Percentiles rank a stretch among this genome's conserved stretches.
Conservation (phyloP, 2,113 vertebrate species). For the Struthidea cinerea region DNA sequence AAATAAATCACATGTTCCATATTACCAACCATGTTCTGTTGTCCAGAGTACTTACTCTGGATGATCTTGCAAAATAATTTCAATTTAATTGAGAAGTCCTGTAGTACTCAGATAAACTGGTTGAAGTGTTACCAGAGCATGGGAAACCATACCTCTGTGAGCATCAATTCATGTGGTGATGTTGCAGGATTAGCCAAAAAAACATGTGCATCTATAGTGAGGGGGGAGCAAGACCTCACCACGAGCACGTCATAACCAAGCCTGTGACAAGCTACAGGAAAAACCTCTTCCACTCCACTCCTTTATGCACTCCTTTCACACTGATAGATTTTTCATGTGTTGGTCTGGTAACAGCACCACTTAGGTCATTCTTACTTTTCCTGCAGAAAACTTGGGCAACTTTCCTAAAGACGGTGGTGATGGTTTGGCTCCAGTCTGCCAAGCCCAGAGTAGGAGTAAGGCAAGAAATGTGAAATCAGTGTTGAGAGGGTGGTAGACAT, state of each 20-base stretch:
- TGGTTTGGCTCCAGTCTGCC: background rate
- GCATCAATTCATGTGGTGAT: background rate
- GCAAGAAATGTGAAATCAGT: background rate
- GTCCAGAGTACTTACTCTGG: background rate
- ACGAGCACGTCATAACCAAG: fast-evolving
- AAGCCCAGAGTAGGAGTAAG: background rate
- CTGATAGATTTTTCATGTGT: background rate
- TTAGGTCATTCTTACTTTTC: background rate
- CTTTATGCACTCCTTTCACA: background rate
- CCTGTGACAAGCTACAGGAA: background rate
- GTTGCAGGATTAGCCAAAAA: background rate
- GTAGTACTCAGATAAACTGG: background rate
- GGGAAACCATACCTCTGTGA: background rate
- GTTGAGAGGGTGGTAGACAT: background rate
- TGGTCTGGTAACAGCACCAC: background rate
- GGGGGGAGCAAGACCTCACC: background rate
- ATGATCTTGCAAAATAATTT: background rate
- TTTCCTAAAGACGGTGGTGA: background rate
- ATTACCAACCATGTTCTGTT: constrained; percentile 9
- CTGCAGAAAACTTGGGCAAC: background rate
- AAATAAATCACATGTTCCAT: background rate
- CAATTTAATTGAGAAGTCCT: background rate
- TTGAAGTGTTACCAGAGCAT: background rate
- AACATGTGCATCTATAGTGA: fast-evolving
- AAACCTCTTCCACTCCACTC: background rate